These are phyloP conservation scores for Bergia puertoricense DNA, from an alignment of 92 coral and sea anemone species.

Conservation along the genomic window DNA sequence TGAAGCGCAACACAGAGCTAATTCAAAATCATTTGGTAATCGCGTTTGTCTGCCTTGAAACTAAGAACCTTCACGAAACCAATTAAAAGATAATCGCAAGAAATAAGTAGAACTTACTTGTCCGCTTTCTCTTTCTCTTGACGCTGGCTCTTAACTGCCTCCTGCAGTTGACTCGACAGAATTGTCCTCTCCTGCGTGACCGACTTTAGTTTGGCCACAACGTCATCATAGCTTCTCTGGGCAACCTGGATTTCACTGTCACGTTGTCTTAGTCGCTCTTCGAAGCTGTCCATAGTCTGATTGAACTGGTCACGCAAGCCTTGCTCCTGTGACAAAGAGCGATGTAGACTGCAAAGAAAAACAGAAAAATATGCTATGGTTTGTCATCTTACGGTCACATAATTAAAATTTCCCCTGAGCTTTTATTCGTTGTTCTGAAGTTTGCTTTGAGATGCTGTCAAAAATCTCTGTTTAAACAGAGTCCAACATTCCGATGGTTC, in stretches of 20 bases:
- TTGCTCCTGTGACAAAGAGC: constrained; percentile 91
- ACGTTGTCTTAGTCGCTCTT: constrained; percentile 72
- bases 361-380: neutral
- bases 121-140: constrained; percentile 94
- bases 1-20: too few relatives aligned
- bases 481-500: too few relatives aligned
- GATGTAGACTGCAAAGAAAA: constrained; percentile 73
- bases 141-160: constrained; percentile 73
- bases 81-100: neutral
- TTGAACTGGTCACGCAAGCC: constrained; percentile 91
- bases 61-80: neutral
- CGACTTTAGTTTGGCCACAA: constrained; percentile 77
- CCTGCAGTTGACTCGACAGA: constrained; percentile 76
- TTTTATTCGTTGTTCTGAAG: too few relatives aligned
- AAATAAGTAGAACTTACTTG: constrained; percentile 66
- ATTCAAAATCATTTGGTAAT: too few relatives aligned
- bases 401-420: too few relatives aligned
- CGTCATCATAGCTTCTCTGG: constrained; percentile 85
- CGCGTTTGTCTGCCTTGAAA: too few relatives aligned
- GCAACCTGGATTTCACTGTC: constrained; percentile 86
- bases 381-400: neutral
- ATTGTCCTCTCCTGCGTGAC: constrained; percentile 83
- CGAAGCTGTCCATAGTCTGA: constrained; percentile 96
- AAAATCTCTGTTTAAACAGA: too few relatives aligned
- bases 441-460: too few relatives aligned